Base-by-base conservation (phyloP, 2,888 invertebrate species). In the Venusia cambrica region DNA sequence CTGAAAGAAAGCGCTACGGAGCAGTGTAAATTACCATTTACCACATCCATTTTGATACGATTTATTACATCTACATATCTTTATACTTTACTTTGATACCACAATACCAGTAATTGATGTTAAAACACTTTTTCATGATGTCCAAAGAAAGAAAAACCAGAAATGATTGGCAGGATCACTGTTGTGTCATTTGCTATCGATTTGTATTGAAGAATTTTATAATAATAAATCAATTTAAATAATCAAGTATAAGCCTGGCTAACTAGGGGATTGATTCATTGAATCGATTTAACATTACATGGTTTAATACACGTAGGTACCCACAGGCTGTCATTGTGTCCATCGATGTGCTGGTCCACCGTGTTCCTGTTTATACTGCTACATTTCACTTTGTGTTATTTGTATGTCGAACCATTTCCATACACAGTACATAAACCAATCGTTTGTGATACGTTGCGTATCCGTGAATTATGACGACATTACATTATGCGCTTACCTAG, bases 151-250 rank as follows among this genome's bases (percentile, higher is more conserved):
- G 10, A 14, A 31, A 18, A 20, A 24, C 25, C 15, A 18, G 22
- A 12, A 40, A 51, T 40, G 45, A 45, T 29, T 45, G 32, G 50
- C 53, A 37, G 51, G 37, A 51, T 53, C 43, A 48, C 50, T 55
- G 54, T 51, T 48, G 11, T 28, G 40, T 21, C 18, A 32, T 35
- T 56, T 60, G 57, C 54, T 58, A 59, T 44, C 30, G 28, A 47
- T 69, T 73, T 75, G 69, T 77, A 77, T 70, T 73, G 72, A 71
- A 68, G 59, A 65, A 71, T 76, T 77, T 70, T 79, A 72, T 76
- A 79, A 72, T 75, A 81, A 75, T 81, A 84, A 79, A 78, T 67
- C 69, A 53, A 55, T 69, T 74, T 76, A 71, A 76, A 79, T 70
- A 72, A 80, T 42, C 14, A 45, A 47, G 32, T 40, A 36, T n/a